Percentiles rank a stretch among this genome's conserved stretches.
Conservation (phyloP, 2,113 vertebrate genomes). For the Athene noctua region DNA sequence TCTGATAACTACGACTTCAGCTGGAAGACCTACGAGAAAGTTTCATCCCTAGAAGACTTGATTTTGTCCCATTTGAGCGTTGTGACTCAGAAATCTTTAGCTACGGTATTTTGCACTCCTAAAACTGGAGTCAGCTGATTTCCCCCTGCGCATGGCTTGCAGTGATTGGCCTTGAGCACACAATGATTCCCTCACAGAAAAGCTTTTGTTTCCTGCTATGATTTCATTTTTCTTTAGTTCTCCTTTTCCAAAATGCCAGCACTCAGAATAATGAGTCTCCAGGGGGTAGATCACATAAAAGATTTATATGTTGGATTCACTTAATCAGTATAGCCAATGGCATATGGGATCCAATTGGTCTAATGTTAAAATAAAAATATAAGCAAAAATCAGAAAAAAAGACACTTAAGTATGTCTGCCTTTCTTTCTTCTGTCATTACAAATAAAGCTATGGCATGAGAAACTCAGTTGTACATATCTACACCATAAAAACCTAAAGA, state of each 20-base stretch:
- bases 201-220: background rate
- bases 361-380: background rate
- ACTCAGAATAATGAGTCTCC: background rate
- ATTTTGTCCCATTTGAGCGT: background rate
- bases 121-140: background rate
- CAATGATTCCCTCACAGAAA: background rate
- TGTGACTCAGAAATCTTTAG: background rate
- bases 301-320: background rate
- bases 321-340: background rate
- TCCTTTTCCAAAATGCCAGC: background rate
- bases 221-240: background rate
- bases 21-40: background rate
- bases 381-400: background rate
- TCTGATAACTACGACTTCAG: background rate
- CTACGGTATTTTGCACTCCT: background rate
- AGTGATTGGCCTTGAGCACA: background rate
- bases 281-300: background rate
- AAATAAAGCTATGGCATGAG: background rate
- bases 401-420: accelerated
- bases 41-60: background rate
- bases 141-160: background rate
- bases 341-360: background rate
- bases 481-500: background rate
- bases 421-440: background rate
- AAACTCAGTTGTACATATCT: background rate